Base-by-base conservation (phyloP, 2,113 vertebrate genomes). In the Poeciliopsis turrubarensis region DNA sequence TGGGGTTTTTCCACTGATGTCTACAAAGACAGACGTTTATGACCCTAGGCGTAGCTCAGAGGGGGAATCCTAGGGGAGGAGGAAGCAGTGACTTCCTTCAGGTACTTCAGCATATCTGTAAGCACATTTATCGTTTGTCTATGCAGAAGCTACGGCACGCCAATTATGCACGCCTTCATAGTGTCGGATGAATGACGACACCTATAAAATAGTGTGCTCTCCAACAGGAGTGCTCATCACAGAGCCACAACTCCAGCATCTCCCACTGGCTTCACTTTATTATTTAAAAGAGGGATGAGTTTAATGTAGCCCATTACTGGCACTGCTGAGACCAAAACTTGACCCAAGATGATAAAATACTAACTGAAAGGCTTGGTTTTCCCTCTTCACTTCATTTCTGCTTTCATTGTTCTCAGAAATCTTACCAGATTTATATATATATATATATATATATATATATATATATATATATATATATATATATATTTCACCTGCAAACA, bases 1-100 rank as follows among this genome's bases (percentile, higher is more conserved):
- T 79, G 64, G 83, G 76, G 22, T 26, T 78, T 88, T 85, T 81
- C 62, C 76, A 79, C 75, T 82, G 87, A 86, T 76, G 80, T 79
- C 89, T 86, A 70, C 75, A 81, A 82, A 90, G 87, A 84, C 70
- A 79, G 77, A 31, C 54, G 8, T 67, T 69, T 70, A 64, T 25
- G 64, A 80, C 87, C 86, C 51, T 34, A 64, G 78, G 87, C 86
- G 29, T 68, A 22, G 89, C 88, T 88, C 22, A 64, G 37, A 82
- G 88, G 79, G 54, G 84, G 27, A 81, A 72, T 66, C 68, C 78
- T 82, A 1, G 17, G 60, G 84, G 86, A 83, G 70, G 70, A 32
- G 70, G 68, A 83, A 78, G 78, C 15, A 65, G 54, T 41, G 64
- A 31, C 72, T 86, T 81, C 65, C 73, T 76, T 29, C 12, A 62